phyloP scores from a whole-genome alignment of 2,888 invertebrate species.

The Lochmaea crataegi region DNA sequence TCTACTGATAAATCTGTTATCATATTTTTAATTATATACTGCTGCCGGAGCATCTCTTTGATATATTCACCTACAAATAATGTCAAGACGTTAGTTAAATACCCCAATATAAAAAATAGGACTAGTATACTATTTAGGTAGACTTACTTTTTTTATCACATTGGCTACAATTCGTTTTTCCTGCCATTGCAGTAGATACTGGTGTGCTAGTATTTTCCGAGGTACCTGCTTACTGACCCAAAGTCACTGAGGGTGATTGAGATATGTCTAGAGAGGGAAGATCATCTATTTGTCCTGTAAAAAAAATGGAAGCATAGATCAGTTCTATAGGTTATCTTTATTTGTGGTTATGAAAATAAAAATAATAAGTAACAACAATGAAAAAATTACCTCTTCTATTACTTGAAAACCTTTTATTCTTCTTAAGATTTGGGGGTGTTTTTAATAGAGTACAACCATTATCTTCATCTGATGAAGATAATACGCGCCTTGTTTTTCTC shows the following conservation, averaged over 20 bases:
- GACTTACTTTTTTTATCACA: no score
- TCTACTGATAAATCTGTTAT: no score
- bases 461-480: constrained; percentile 17
- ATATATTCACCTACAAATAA: constrained; percentile 20
- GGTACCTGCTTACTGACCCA: not conserved
- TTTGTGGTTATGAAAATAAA: constrained; percentile 7
- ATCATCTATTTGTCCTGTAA: not conserved
- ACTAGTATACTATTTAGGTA: not conserved
- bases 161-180: no score
- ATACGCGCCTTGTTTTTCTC: constrained; percentile 5
- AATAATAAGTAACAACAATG: constrained; percentile 10
- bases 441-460: no score
- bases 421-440: no score
- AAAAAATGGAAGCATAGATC: constrained; percentile 15
- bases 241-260: constrained; percentile 15
- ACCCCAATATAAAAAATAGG: constrained; percentile 1
- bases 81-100: constrained; percentile 5
- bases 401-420: no score
- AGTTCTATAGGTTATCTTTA: constrained; percentile 15
- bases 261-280: constrained; percentile 13
- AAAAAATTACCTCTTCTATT: constrained; percentile 15
- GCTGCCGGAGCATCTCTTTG: constrained; percentile 10
- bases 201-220: no score
- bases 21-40: no score
- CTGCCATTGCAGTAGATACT: no score